Percentiles rank a stretch among this genome's conserved stretches.
These are phyloP conservation scores for Dasyornis broadbenti DNA, from an alignment of 2,113 vertebrate species.

Conservation along the genomic window DNA sequence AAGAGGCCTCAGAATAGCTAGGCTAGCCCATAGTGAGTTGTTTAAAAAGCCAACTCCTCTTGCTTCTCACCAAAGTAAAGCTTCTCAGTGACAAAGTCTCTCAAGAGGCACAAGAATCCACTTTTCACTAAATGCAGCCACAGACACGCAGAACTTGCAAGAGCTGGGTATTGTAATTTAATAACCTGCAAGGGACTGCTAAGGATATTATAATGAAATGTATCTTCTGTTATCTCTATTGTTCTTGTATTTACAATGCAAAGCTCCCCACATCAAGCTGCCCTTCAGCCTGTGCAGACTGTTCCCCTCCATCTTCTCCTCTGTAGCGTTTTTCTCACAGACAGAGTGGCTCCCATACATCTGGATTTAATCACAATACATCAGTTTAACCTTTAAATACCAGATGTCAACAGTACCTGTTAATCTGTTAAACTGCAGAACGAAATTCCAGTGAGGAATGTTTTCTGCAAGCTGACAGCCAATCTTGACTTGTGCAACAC, in stretches of 20 bases:
- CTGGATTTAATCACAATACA: constrained; percentile 15
- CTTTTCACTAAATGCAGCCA: background rate
- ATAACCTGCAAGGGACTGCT: background rate
- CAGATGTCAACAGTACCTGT: constrained; percentile 52
- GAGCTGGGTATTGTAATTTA: background rate
- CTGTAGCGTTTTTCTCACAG: constrained; percentile 14
- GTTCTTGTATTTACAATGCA: background rate
- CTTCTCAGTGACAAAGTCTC: background rate
- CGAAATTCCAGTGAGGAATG: background rate
- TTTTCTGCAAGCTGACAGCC: background rate
- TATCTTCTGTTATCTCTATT: background rate
- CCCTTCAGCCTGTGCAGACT: background rate
- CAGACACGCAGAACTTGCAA: background rate
- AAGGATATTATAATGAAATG: background rate
- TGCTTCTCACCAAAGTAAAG: background rate
- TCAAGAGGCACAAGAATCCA: background rate
- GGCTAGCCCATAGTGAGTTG: background rate
- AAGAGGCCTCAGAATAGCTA: background rate
- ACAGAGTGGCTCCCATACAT: constrained; percentile 29
- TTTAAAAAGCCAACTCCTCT: background rate
- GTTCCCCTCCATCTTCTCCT: background rate
- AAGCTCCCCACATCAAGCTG: background rate
- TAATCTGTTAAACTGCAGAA: constrained; percentile 39
- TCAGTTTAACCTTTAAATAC: constrained; percentile 31
- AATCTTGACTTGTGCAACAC: background rate